Conservation (phyloP, 2,888 invertebrate genomes). For the Synergus umbraculus region DNA sequence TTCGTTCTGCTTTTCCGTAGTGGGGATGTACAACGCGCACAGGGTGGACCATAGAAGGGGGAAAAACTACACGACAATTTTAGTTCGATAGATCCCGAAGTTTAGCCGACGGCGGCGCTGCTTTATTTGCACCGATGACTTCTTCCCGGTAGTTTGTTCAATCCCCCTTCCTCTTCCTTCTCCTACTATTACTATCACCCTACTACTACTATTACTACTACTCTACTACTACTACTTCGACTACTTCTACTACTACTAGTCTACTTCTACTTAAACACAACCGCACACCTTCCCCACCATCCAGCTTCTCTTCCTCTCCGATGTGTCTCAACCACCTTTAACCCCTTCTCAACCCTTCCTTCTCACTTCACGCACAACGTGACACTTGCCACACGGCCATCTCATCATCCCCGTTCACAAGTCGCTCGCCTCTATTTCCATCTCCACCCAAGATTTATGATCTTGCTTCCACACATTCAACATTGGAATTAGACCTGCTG, state of each 20-base stretch:
- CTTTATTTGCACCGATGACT: slow-evolving; percentile 74
- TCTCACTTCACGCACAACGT: slow-evolving; percentile 66
- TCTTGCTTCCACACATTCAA: background rate
- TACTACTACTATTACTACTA: slow-evolving; percentile 72
- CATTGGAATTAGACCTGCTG: background rate
- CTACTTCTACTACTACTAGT: slow-evolving; percentile 71
- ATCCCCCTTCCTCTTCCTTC: slow-evolving; percentile 62
- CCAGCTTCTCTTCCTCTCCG: slow-evolving; percentile 62
- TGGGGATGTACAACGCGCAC: slow-evolving; percentile 49
- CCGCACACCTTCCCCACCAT: slow-evolving; percentile 77
- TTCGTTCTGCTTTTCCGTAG: slow-evolving; percentile 62
- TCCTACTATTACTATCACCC: slow-evolving; percentile 74
- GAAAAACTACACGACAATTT: slow-evolving; percentile 76
- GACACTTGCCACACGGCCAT: slow-evolving; percentile 65
- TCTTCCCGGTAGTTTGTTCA: slow-evolving; percentile 77
- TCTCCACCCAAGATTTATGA: background rate
- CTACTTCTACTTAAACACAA: slow-evolving; percentile 70
- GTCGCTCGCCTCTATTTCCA: slow-evolving; percentile 28
- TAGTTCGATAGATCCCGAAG: slow-evolving; percentile 76
- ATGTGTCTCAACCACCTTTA: slow-evolving; percentile 58
- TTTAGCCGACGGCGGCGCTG: slow-evolving; percentile 75
- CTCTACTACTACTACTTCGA: slow-evolving; percentile 72
- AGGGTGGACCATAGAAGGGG: slow-evolving; percentile 58
- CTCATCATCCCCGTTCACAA: slow-evolving; percentile 1
- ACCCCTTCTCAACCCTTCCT: slow-evolving; percentile 74